Base-by-base conservation (phyloP, 2,113 vertebrate genomes). In the Lonchura striata region DNA sequence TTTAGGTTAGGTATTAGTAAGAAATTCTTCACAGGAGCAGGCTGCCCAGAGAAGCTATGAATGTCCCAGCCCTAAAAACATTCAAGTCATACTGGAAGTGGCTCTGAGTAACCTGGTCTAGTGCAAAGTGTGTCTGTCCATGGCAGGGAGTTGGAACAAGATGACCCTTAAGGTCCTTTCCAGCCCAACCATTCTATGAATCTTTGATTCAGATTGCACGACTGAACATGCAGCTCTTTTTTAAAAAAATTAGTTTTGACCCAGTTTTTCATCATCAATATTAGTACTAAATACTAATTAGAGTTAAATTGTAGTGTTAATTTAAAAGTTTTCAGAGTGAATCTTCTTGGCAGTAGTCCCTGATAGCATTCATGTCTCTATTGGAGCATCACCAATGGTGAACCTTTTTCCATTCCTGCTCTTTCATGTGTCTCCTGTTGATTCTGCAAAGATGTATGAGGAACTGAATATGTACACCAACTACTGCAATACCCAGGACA, bases 351-450 rank as follows among this genome's bases (percentile, higher is more conserved):
- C 52, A 66, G 39, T 35, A 35, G 22, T 33, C 35, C 30, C 63
- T 59, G 25, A 15, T 10, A 54, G 39, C 27, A 59, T 49, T 63
- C 5, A 7, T 0, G 0, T 57, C 14, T 33, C 24, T 50, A 7
- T 37, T 37, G 50, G 50, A 71, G 15, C 35, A 30, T 37, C 20
- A 66, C 33, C n/a, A 41, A 0, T 17, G 15, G 10, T 39, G 14
- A 86, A 28, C 30, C 16, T 78, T 82, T 27, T 37, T 8, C 31
- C 11, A 12, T 37, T 81, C 21, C 35, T 68, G 2, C 25, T 66
- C 60, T 81, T 74, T 69, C 31, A 41, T 11, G 12, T 78, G 22
- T 74, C 47, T 86, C 37, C 50, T 42, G 9, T 54, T 31, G 31
- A 42, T 5, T 31, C 15, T 39, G 31, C 35, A 5, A 22, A 37